A percentile compares a stretch with the other conserved stretches of the same genome.
Evolutionary conservation across 1,140 invertebrate genomes (phyloP).

Genomic region (Cydia strobilella): DNA sequence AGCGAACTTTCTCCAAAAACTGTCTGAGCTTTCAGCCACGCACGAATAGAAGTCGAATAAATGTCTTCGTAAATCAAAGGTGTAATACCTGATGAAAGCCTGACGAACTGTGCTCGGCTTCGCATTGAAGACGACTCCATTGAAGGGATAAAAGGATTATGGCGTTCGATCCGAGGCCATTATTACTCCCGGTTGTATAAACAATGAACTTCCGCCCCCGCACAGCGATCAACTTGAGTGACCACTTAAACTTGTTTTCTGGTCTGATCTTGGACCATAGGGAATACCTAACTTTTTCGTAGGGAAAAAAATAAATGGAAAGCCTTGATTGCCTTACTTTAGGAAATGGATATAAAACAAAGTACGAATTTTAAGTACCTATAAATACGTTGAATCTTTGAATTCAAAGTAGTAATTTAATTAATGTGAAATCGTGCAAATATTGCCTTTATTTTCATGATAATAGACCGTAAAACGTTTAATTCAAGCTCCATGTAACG

Average conservation of each 20-base stretch:
- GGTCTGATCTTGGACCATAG: constrained; percentile 3
- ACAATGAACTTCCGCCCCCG: constrained; percentile 21
- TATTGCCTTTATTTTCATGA: too few relatives aligned
- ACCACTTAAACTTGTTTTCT: constrained; percentile 29
- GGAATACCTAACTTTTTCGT: neutral
- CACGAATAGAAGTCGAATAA: constrained; percentile 28
- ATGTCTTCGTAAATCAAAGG: constrained; percentile 32
- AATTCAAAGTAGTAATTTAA: too few relatives aligned
- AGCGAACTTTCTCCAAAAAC: constrained; percentile 16
- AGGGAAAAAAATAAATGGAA: neutral
- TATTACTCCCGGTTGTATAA: constrained; percentile 31
- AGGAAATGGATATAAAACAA: too few relatives aligned
- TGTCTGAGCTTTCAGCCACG: constrained; percentile 14
- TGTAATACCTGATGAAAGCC: constrained; percentile 32
- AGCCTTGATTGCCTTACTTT: neutral
- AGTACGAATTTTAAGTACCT: too few relatives aligned
- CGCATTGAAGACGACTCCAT: constrained; percentile 32
- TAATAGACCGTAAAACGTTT: too few relatives aligned
- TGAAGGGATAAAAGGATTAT: constrained; percentile 32
- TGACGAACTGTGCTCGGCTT: constrained; percentile 31
- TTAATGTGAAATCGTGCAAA: too few relatives aligned
- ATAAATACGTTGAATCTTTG: too few relatives aligned
- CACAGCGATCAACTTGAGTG: constrained; percentile 26
- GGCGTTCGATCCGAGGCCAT: constrained; percentile 24
- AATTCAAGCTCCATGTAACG: too few relatives aligned